Percentiles rank a stretch among this genome's conserved stretches.
Conservation (phyloP, 2,113 vertebrate genomes). For the Corythornis cristatus region DNA sequence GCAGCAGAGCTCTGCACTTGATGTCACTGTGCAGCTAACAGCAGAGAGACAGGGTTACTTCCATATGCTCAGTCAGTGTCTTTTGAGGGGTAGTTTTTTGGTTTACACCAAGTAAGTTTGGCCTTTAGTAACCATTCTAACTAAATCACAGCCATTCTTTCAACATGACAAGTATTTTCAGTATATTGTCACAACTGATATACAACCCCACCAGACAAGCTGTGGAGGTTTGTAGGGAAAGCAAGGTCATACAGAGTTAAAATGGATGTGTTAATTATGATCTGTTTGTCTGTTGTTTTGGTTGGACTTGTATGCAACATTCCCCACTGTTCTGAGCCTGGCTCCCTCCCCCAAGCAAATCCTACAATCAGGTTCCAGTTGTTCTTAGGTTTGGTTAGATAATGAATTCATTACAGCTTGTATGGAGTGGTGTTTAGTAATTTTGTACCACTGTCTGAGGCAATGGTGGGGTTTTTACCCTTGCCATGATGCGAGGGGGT, state of each 20-base stretch:
- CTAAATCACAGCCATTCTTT: background rate
- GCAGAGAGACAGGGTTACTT: background rate
- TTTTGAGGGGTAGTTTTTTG: background rate
- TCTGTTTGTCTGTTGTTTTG: background rate
- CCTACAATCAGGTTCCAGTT: background rate
- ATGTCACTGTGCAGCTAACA: background rate
- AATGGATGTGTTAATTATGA: background rate
- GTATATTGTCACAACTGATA: background rate
- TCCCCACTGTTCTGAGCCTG: background rate
- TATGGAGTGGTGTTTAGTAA: background rate
- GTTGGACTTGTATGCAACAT: background rate
- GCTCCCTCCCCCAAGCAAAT: background rate
- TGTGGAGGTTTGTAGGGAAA: background rate
- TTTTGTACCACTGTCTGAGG: background rate
- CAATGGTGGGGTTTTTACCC: background rate
- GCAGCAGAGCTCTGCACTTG: background rate
- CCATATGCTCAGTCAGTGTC: background rate
- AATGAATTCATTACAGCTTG: background rate
- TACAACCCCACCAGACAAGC: background rate
- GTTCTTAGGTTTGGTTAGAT: background rate
- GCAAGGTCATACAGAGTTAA: background rate
- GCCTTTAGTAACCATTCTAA: background rate
- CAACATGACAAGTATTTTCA: background rate
- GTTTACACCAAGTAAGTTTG: background rate
- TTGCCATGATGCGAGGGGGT: background rate